Percentiles rank a stretch among this genome's conserved stretches.
Evolutionary conservation across 2,888 invertebrate species (phyloP).

Genomic region (Lobophora halterata): DNA sequence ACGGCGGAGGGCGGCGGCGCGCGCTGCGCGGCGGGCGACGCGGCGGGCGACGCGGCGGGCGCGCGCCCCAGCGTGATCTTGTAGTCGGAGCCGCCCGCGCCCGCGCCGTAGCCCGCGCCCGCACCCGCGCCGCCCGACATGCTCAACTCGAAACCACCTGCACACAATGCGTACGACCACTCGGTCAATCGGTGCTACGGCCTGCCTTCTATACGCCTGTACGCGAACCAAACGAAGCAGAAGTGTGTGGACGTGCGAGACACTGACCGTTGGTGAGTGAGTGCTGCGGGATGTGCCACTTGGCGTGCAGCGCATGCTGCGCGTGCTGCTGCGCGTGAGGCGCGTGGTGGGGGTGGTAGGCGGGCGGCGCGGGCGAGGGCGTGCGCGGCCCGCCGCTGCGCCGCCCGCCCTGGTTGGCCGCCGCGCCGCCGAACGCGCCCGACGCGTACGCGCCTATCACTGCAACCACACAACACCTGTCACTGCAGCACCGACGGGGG

Average conservation of each 20-base stretch:
- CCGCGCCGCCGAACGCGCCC: constrained; percentile 37
- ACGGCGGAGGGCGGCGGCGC: constrained; percentile 68
- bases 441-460: constrained; percentile 62
- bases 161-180: constrained; percentile 2
- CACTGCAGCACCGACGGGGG: too few species aligned
- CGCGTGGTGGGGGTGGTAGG: constrained; percentile 36
- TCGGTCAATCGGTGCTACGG: not conserved
- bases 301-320: constrained; percentile 61
- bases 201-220: too few species aligned
- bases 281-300: constrained; percentile 90
- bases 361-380: constrained; percentile 70
- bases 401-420: constrained; percentile 41
- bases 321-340: constrained; percentile 22
- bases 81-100: constrained; percentile 74
- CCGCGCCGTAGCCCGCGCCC: constrained; percentile 33
- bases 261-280: constrained; percentile 57
- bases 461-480: constrained; percentile 31
- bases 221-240: not conserved
- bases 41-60: constrained; percentile 27
- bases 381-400: constrained; percentile 69
- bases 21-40: constrained; percentile 23
- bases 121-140: constrained; percentile 27
- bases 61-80: constrained; percentile 83
- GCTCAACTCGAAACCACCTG: constrained; percentile 38
- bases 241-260: not conserved